Conservation (phyloP, 2,797 vertebrate species). For the Sebastes ruberrimus region DNA sequence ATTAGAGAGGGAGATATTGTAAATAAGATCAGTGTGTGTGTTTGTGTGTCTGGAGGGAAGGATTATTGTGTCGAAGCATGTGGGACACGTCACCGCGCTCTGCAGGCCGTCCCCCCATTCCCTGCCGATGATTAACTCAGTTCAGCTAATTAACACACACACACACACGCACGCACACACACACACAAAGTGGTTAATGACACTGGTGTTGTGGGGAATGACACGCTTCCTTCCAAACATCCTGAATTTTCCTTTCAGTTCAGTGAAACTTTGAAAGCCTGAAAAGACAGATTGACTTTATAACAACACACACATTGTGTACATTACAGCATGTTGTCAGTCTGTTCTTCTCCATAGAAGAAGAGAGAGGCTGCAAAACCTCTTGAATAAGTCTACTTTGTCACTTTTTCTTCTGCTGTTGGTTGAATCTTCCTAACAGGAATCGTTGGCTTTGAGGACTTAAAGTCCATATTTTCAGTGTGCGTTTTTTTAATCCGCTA, state of each 20-base stretch:
- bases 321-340: too few species aligned
- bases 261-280: not conserved
- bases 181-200: not conserved
- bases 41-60: not conserved
- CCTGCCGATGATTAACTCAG: constrained; percentile 70
- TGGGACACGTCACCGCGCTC: constrained; percentile 37
- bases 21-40: not conserved
- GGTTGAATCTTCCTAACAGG: not conserved
- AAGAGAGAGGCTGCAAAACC: not conserved
- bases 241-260: constrained; percentile 26
- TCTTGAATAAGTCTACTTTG: not conserved
- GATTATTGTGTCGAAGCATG: constrained; percentile 55
- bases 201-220: not conserved
- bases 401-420: not conserved
- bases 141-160: constrained; percentile 64
- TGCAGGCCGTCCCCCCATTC: constrained; percentile 31
- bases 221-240: constrained; percentile 25
- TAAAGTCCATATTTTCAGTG: not conserved
- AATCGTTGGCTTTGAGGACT: not conserved
- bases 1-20: not conserved
- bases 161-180: constrained; percentile 28
- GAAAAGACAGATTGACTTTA: not conserved
- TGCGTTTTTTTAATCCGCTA: too few species aligned
- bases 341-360: not conserved
- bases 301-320: not conserved